Evolutionary conservation across 1,140 invertebrate genomes (phyloP).

Genomic region (Lucilia sericata): DNA sequence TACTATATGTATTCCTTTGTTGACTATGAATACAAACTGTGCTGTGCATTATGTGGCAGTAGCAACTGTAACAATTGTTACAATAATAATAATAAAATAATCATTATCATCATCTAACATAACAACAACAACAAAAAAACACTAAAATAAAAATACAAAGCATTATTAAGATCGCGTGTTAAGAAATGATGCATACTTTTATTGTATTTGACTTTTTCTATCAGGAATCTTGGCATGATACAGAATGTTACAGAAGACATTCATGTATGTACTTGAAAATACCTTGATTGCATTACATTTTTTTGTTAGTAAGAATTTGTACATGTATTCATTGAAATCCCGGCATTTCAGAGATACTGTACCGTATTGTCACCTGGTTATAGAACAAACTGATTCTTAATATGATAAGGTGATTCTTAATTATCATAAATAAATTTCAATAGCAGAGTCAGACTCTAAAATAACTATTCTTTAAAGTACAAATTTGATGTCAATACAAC

Average conservation of each 20-base stretch:
- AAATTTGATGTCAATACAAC: no score
- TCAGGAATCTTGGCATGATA: slow-evolving; percentile 4
- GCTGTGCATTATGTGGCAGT: not conserved
- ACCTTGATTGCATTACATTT: not conserved
- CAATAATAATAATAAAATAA: slow-evolving; percentile 18
- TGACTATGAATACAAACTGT: not conserved
- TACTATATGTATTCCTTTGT: not conserved
- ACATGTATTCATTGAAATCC: no score
- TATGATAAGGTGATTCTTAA: no score
- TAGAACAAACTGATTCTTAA: no score
- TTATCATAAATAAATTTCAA: no score
- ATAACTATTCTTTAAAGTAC: no score
- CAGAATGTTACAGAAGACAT: not conserved
- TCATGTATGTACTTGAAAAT: not conserved
- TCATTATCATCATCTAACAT: not conserved
- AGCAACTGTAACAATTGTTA: not conserved
- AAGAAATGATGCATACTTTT: slow-evolving; percentile 17
- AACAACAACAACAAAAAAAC: not conserved
- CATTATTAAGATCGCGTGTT: slow-evolving; percentile 2
- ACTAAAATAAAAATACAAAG: not conserved
- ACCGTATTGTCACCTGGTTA: no score
- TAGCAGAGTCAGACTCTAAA: no score
- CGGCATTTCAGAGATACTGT: no score
- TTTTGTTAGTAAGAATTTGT: no score
- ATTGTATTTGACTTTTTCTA: not conserved